Base-by-base conservation (phyloP, 1,140 invertebrate genomes). In the Marisa cornuarietis region DNA sequence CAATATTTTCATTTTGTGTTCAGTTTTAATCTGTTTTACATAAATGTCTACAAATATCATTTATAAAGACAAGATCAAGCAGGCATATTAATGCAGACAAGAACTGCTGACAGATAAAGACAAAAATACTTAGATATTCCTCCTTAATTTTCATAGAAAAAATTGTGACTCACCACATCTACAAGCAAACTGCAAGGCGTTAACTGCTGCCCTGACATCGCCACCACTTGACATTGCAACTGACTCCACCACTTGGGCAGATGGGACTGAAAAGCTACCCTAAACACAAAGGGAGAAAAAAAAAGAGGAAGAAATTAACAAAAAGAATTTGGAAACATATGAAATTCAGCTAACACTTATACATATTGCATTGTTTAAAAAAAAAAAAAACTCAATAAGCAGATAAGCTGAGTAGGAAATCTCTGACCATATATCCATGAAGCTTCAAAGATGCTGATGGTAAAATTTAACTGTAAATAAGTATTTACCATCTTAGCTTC, bases 111-210 rank as follows among this genome's bases (percentile, higher is more conserved):
- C 76, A 81, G n/a, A 49, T 3, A 78, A 62, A 26, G 5, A 26
- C 24, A 73, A 13, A 22, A 18, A 31, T n/a, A 62, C 7, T 76
- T 31, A 69, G 14, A 16, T 42, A 69, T 69, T 22, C 66, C 22
- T 69, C 20, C 5, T 14, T 13, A 42, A 6, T 1, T 3, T 11
- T 58, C 11, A 58, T 14, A 63, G 51, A 63, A n/a, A n/a, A 42
- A 22, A 42, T n/a, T 26, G 52, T 62, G 20, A 73, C 69, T 78
- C 73, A 88, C 87, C 88, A 87, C 85, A 86, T 71, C 88, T 83
- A 85, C 89, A 90, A 62, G 87, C 85, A 87, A 91, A 91, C 84
- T 91, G 90, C 26, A 91, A 78, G n/a, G 89, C 83, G 81, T 91
- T 91, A 18, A 91, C 84, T 65, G 90, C 90, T 14, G 85, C 87